Evolutionary conservation across 2,888 invertebrate genomes (phyloP), one percentile per base, ranked within the genome.

Genomic region (Pseudococcus jackbeardsleyi): DNA sequence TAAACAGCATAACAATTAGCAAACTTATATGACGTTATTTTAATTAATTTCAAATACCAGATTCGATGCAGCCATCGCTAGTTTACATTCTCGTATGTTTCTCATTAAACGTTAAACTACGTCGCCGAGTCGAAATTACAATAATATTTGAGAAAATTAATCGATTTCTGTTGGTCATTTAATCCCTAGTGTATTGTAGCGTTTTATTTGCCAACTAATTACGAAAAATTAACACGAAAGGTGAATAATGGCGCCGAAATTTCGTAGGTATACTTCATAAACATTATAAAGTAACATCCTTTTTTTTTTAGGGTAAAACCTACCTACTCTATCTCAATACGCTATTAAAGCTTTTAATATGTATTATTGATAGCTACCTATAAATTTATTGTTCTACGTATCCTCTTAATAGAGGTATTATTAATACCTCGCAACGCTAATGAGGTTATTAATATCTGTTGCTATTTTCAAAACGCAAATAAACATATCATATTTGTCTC

Each of bases 401-500:
- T 22, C 68, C 12, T 26, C 15, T 9, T 72, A 72, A 33, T 33
- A 33, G 26, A 11, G 26, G 68, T 33, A 72, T 26, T 26, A 72
- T 72, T 72, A 72, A 72, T 72, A 26, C n/a, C 79, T 42, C 42
- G 79, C 22, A 79, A 46, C 42, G 42, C 19, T 46, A 79, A 42
- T 46, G 26, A 42, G n/a, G 79, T 79, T 42, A 79, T 79, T 79
- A 79, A 79, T 79, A 79, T n/a, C 15, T 42, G 79, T 79, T 12
- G 15, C 33, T 42, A 42, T 19, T 42, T 39, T 19, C 19, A 42
- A 79, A 79, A 42, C 19, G n/a, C 3, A 17, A 42, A 33, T 79
- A 46, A 79, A 79, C 79, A 79, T 79, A 79, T 79, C 42, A 42
- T 72, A 72, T 72, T 72, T 72, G 33, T 72, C n/a, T 72, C 33